phyloP scores from a whole-genome alignment of 2,797 vertebrate species.

The Carduelis carduelis region DNA sequence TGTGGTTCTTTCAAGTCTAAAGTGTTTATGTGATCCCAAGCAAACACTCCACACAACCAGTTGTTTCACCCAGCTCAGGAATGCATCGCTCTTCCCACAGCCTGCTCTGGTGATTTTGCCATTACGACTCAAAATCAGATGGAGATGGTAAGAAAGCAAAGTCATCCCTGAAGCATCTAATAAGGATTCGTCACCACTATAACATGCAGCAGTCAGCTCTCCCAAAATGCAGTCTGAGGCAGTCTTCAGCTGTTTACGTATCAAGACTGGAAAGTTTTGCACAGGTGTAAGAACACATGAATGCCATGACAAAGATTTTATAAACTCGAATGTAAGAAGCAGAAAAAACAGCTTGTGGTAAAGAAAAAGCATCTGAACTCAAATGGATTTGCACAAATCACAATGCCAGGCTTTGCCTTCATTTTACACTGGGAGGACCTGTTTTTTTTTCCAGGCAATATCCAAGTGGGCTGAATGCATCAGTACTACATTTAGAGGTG shows the following conservation, averaged over 20 bases:
- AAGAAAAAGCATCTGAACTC: neutral
- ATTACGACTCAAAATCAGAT: neutral
- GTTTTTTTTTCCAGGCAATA: neutral
- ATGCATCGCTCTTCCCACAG: neutral
- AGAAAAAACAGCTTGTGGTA: neutral
- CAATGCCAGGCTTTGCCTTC: neutral
- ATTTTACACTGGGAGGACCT: neutral
- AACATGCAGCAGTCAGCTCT: neutral
- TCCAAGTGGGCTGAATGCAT: neutral
- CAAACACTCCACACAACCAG: neutral
- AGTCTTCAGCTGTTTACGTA: neutral
- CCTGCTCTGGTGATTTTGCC: neutral
- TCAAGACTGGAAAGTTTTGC: neutral
- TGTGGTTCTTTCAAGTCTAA: constrained; percentile 10
- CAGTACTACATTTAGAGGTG: neutral
- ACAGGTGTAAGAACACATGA: neutral
- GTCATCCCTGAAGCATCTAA: neutral
- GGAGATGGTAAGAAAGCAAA: neutral
- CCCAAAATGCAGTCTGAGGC: neutral
- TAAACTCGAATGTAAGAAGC: neutral
- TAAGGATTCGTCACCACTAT: neutral
- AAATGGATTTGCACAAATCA: neutral
- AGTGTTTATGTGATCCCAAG: constrained; percentile 8
- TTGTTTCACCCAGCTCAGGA: constrained; percentile 14
- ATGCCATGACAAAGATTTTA: neutral